Evolutionary conservation across 2,797 vertebrate genomes (phyloP), one percentile per base, ranked within the genome.

Genomic region (Pogonophryne albipinna): DNA sequence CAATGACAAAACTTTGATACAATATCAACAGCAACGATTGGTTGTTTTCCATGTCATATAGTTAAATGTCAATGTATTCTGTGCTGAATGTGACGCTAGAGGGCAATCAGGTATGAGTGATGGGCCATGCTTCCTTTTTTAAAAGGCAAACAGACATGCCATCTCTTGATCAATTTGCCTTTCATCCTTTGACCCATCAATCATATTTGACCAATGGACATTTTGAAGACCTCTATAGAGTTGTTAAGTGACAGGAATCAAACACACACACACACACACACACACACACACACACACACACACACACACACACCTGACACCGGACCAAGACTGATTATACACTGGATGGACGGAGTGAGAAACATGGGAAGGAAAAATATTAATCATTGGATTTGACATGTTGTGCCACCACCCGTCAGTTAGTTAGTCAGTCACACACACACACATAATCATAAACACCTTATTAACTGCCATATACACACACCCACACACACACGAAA

Each of bases 381-480:
- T 79, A 89, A 87, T 82, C 79, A 89, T 72, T 59, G 45, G 69
- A 89, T 87, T 71, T 91, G 91, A 90, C 87, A 89, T 84, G 79
- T 92, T 88, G 90, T 90, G 83, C 66, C 69, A 77, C 86, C 82
- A 89, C 69, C 91, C 90, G 90, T 87, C 86, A 80, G 49, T 83
- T 76, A 60, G 69, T 23, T 3, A 23, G 56, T 10, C 15, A 60
- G 42, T 31, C 20, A 20, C 23, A 23, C 23, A 23, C 13, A 63
- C n/a, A 41, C 49, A 41, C 20, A 60, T 31, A 85, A 31, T 58
- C 44, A 71, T 46, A 78, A 82, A 62, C 38, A 51, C n/a, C 34
- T 45, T 17, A 66, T 63, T 59, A 49, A 42, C 16, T 60, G 13
- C 64, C 13, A 45, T 8, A 69, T 17, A 74, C 14, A 42, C 4